A percentile compares a stretch with the other conserved stretches of the same genome.
Conservation (phyloP, 2,797 vertebrate species). For the Spinus olivaceus region DNA sequence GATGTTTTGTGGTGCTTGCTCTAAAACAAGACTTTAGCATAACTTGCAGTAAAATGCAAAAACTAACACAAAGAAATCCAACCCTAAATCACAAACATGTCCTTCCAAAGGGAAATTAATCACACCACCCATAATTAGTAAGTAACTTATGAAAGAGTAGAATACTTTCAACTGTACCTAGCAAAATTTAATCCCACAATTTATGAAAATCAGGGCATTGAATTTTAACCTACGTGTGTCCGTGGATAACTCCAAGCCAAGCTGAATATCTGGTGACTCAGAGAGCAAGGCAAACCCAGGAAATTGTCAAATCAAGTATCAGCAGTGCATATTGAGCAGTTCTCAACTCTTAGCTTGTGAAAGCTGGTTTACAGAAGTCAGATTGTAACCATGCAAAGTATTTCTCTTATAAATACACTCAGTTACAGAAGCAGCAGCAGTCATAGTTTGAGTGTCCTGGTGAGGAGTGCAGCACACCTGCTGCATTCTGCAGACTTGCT, state of each 20-base stretch:
- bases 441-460: background rate
- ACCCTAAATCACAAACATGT: background rate
- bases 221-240: rapidly evolving
- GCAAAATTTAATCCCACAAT: background rate
- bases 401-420: background rate
- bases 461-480: background rate
- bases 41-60: slow-evolving; percentile 6
- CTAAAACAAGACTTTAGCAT: background rate
- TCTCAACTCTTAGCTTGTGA: background rate
- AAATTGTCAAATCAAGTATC: background rate
- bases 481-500: background rate
- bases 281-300: background rate
- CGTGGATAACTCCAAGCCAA: background rate
- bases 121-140: background rate
- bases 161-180: background rate
- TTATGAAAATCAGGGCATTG: background rate
- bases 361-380: background rate
- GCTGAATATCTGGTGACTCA: background rate
- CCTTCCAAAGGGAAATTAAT: background rate
- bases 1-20: slow-evolving; percentile 22
- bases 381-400: background rate
- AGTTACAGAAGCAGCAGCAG: background rate
- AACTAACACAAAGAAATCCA: background rate
- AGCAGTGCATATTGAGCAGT: rapidly evolving
- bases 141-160: background rate